These are phyloP conservation scores for Boulengeromyrus knoepffleri DNA, from an alignment of 2,113 vertebrate species.

Conservation along the genomic window DNA sequence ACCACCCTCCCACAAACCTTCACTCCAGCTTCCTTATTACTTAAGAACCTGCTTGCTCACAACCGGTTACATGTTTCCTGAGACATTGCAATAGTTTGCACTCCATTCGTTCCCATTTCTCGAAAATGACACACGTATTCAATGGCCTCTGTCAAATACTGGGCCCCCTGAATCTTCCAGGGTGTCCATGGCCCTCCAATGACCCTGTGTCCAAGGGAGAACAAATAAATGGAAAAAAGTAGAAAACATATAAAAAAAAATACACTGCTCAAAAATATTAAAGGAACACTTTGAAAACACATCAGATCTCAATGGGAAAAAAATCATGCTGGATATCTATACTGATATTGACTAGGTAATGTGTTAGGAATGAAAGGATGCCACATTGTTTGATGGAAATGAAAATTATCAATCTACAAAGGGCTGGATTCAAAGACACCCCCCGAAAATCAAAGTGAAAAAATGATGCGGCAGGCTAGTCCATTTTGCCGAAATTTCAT, in stretches of 20 bases:
- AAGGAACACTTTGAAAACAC: neutral
- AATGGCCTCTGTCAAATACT: neutral
- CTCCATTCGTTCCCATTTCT: neutral
- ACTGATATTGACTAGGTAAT: too few species aligned
- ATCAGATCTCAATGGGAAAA: too few species aligned
- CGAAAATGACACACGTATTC: neutral
- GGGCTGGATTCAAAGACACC: too few species aligned
- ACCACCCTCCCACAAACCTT: neutral
- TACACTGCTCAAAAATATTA: neutral
- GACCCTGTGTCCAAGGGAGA: neutral
- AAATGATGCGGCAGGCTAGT: too few species aligned
- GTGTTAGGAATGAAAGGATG: too few species aligned
- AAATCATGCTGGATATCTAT: too few species aligned
- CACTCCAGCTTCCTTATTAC: neutral
- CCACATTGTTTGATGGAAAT: too few species aligned
- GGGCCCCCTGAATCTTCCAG: neutral
- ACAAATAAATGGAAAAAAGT: neutral
- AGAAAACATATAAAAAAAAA: neutral
- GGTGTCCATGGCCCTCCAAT: neutral
- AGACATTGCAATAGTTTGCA: neutral
- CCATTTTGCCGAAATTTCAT: too few species aligned
- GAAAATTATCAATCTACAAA: too few species aligned
- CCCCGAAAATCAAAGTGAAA: too few species aligned
- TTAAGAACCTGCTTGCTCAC: neutral
- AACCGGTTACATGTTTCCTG: neutral